These are phyloP conservation scores for Eutolmus rufibarbis DNA, from an alignment of 2,888 invertebrate genomes.

Conservation along the genomic window DNA sequence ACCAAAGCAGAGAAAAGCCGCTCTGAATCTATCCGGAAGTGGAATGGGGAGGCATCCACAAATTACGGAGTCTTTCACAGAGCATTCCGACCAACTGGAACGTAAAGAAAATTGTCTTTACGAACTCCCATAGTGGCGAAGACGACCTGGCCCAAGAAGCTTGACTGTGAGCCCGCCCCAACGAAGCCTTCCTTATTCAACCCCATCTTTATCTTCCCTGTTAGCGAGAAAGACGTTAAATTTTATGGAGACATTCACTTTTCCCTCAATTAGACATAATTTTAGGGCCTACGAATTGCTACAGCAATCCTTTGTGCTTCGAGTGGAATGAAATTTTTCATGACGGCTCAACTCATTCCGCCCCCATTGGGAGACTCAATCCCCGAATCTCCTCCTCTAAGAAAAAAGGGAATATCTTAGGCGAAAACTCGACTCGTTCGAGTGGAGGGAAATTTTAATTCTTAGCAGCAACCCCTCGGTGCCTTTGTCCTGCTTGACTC, in stretches of 20 bases:
- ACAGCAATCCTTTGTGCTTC: background rate
- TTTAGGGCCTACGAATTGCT: background rate
- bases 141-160: background rate
- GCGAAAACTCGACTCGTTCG: background rate
- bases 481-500: background rate
- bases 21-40: background rate
- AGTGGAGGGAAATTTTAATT: background rate
- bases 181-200: background rate
- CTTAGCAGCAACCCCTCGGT: background rate
- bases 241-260: background rate
- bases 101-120: slow-evolving; percentile 4
- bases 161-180: background rate
- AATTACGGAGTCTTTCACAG: background rate
- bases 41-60: background rate
- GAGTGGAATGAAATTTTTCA: background rate
- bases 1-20: background rate
- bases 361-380: background rate
- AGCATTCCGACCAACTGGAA: background rate
- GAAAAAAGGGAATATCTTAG: too few relatives aligned
- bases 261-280: slow-evolving; percentile 15
- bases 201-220: background rate
- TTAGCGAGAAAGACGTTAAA: background rate
- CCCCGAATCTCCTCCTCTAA: too few relatives aligned
- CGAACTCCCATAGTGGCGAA: background rate
- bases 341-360: background rate